phyloP scores from a whole-genome alignment of 2,797 vertebrate genomes.

The Todus mexicanus region DNA sequence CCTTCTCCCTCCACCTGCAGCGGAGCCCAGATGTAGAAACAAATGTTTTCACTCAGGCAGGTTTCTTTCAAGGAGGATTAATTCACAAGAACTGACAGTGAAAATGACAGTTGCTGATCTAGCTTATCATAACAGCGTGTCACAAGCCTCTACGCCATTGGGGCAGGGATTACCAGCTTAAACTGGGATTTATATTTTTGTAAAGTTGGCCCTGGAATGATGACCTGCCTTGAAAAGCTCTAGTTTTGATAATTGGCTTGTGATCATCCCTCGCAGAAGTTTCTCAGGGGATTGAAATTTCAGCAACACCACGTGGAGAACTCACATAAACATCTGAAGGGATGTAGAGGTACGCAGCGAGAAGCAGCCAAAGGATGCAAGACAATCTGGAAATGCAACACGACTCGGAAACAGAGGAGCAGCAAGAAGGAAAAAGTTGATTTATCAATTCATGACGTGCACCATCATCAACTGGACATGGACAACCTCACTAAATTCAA shows the following conservation, averaged over 20 bases:
- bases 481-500: neutral
- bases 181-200: neutral
- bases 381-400: neutral
- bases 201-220: neutral
- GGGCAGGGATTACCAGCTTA: neutral
- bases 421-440: neutral
- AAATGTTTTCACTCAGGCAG: neutral
- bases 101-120: neutral
- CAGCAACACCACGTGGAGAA: neutral
- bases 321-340: neutral
- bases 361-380: neutral
- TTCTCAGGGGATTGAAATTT: neutral
- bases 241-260: neutral
- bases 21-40: neutral
- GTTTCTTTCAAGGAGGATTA: neutral
- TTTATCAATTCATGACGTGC: neutral
- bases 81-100: neutral
- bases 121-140: neutral
- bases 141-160: neutral
- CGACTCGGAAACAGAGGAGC: neutral
- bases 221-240: neutral
- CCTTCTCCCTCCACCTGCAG: neutral
- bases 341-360: neutral
- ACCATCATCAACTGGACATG: neutral
- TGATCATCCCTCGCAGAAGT: neutral